Evolutionary conservation across 2,113 vertebrate species (phyloP).

Genomic region (Dasyurus viverrinus): DNA sequence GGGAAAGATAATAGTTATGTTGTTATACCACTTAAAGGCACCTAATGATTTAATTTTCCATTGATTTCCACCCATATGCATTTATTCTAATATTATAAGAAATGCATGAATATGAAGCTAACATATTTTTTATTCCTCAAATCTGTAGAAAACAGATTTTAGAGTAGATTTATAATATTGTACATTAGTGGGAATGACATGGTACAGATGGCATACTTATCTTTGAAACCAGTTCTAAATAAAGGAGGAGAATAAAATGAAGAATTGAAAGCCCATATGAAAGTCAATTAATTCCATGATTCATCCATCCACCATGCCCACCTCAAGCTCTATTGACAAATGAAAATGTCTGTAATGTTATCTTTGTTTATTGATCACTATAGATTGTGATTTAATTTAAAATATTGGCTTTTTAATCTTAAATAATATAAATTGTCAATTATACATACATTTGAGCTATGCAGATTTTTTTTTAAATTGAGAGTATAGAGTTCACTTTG

Average conservation of each 20-base stretch:
- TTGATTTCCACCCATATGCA: constrained; percentile 17
- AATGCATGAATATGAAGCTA: constrained; percentile 5
- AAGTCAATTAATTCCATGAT: neutral
- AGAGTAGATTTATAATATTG: constrained; percentile 30
- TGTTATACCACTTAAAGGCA: neutral
- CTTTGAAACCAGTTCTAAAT: neutral
- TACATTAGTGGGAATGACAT: constrained; percentile 7
- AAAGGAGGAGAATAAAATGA: neutral
- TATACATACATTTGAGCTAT: neutral
- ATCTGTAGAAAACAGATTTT: neutral
- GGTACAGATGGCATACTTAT: neutral
- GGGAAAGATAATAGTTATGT: constrained; percentile 49
- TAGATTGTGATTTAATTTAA: neutral
- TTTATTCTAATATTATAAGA: neutral
- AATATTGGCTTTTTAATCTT: neutral
- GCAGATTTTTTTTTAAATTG: neutral
- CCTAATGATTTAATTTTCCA: constrained; percentile 16
- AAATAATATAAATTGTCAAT: constrained; percentile 20
- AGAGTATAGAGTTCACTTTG: neutral
- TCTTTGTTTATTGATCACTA: neutral
- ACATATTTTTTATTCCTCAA: constrained; percentile 40
- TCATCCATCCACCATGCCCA: neutral
- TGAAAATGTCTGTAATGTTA: neutral
- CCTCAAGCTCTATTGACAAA: neutral
- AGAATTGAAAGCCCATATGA: neutral